Conservation (phyloP, 92 coral and sea anemone genomes). For the Phenganax marumi region DNA sequence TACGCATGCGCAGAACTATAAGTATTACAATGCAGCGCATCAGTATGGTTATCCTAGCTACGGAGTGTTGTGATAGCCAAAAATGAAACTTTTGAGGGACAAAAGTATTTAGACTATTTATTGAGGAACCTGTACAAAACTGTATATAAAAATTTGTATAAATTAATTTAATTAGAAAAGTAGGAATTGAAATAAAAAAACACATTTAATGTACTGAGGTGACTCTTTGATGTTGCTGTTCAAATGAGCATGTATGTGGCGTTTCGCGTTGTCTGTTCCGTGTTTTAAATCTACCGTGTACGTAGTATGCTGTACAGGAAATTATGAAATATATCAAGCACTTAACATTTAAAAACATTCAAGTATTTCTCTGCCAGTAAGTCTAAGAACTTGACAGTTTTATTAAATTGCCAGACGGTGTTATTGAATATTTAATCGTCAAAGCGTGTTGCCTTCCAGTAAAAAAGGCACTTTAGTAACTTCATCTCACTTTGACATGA, state of each 20-base stretch:
- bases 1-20: neutral
- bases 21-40: neutral
- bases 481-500: neutral
- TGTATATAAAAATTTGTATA: conserved; percentile 8
- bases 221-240: neutral
- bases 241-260: too few species aligned
- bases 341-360: conserved; percentile 5
- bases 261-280: neutral
- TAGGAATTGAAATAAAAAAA: conserved; percentile 2
- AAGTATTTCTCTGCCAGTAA: neutral
- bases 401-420: conserved; percentile 3
- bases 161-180: neutral
- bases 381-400: conserved; percentile 1
- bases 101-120: conserved; percentile 6
- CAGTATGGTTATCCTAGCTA: conserved; percentile 14
- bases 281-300: neutral
- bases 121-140: neutral
- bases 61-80: conserved; percentile 5
- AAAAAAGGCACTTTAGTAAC: neutral
- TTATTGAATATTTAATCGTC: neutral
- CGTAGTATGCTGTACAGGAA: neutral
- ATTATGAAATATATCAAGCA: neutral
- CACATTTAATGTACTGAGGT: neutral
- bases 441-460: neutral
- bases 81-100: neutral